phyloP scores from a whole-genome alignment of 2,113 vertebrate species.

The Muscicapa adusta region DNA sequence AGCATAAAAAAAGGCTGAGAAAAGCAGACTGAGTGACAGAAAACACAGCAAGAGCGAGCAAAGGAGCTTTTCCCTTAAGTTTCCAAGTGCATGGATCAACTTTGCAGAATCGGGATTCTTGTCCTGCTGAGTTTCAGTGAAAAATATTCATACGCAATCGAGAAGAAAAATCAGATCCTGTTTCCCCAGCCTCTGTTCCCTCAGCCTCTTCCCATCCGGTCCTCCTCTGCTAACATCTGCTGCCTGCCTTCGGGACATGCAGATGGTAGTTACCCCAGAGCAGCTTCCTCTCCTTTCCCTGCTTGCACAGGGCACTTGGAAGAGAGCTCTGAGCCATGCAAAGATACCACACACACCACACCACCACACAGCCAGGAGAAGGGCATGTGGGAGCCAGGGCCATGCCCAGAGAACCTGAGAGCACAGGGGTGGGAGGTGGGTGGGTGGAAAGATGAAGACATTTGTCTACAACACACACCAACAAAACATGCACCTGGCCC shows the following conservation, averaged over 20 bases:
- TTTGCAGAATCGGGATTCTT: neutral
- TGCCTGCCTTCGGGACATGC: conserved; percentile 80
- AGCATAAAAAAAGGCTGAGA: neutral
- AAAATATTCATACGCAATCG: neutral
- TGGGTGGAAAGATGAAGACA: neutral
- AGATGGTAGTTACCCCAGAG: conserved; percentile 83
- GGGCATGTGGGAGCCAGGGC: neutral
- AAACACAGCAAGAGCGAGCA: neutral
- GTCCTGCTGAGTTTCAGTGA: neutral
- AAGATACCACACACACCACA: neutral
- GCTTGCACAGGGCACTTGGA: conserved; percentile 63
- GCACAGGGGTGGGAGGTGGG: neutral
- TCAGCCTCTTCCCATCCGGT: conserved; percentile 54
- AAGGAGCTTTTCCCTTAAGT: neutral
- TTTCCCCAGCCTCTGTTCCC: neutral
- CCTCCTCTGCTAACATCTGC: conserved; percentile 81
- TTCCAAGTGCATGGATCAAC: neutral
- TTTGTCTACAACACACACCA: neutral
- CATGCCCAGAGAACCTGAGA: neutral
- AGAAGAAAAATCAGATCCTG: neutral
- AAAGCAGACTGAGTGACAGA: neutral
- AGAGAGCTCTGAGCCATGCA: neutral
- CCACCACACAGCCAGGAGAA: neutral
- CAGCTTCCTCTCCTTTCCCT: conserved; percentile 78
- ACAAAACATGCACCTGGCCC: neutral